Conservation (phyloP, 2,888 invertebrate species). For the Clepsis dumicolana region DNA sequence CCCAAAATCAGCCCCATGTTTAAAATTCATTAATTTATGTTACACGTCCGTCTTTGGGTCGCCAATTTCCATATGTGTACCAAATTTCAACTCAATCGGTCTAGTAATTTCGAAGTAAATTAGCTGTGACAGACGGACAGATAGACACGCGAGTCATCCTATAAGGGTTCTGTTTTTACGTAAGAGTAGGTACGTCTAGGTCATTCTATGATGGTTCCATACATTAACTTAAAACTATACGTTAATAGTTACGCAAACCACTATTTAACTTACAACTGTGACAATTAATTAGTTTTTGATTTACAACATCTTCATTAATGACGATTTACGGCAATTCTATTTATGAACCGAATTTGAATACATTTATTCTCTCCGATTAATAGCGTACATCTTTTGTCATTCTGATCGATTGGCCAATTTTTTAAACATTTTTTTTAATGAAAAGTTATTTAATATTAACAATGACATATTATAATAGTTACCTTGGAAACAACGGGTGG, state of each 20-base stretch:
- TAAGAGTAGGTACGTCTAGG: not conserved
- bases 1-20: too few species aligned
- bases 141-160: too few species aligned
- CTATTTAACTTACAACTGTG: slow-evolving; percentile 49
- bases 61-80: too few species aligned
- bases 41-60: too few species aligned
- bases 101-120: too few species aligned
- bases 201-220: not conserved
- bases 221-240: not conserved
- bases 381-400: slow-evolving; percentile 53
- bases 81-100: too few species aligned
- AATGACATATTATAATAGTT: slow-evolving; percentile 55
- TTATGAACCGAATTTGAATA: slow-evolving; percentile 37
- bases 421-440: slow-evolving; percentile 36
- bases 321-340: slow-evolving; percentile 42
- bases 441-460: slow-evolving; percentile 43
- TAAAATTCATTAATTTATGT: too few species aligned
- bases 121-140: too few species aligned
- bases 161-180: too few species aligned
- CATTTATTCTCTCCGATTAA: slow-evolving; percentile 26
- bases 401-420: slow-evolving; percentile 65
- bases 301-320: slow-evolving; percentile 53
- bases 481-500: slow-evolving; percentile 55
- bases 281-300: slow-evolving; percentile 58
- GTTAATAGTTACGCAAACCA: slow-evolving; percentile 13